Evolutionary conservation across 1,140 invertebrate species (phyloP).

Genomic region (Drosophila willistoni): DNA sequence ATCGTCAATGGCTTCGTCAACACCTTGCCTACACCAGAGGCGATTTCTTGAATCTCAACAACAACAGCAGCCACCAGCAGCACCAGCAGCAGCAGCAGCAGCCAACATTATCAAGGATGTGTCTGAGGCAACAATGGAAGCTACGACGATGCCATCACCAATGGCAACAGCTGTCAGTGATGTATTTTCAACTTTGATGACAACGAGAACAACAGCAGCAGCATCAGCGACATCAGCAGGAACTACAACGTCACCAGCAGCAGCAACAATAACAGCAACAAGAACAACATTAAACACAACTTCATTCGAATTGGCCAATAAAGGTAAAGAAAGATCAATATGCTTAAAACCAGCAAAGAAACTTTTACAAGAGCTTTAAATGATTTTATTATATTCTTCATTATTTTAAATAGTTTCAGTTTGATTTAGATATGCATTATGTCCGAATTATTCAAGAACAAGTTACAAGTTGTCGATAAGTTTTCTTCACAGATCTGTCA

Average conservation of each 20-base stretch:
- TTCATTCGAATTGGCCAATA: constrained; percentile 60
- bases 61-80: constrained; percentile 54
- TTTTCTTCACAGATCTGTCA: too few relatives aligned
- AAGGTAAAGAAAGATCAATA: constrained; percentile 48
- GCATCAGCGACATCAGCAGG: constrained; percentile 25
- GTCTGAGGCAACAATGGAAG: constrained; percentile 20
- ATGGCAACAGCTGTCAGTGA: constrained; percentile 46
- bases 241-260: constrained; percentile 24
- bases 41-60: constrained; percentile 70
- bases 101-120: constrained; percentile 36
- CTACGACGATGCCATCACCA: constrained; percentile 15
- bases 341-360: constrained; percentile 9
- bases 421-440: too few relatives aligned
- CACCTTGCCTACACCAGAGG: constrained; percentile 70
- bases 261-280: constrained; percentile 24
- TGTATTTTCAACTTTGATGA: constrained; percentile 55
- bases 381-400: too few relatives aligned
- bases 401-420: too few relatives aligned
- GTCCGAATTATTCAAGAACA: too few relatives aligned
- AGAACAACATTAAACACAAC: constrained; percentile 33
- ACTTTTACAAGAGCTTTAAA: too few relatives aligned
- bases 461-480: too few relatives aligned
- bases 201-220: constrained; percentile 47
- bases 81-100: constrained; percentile 44
- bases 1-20: constrained; percentile 15